Conservation (phyloP, 2,113 vertebrate species). For the Morphnarchus princeps region DNA sequence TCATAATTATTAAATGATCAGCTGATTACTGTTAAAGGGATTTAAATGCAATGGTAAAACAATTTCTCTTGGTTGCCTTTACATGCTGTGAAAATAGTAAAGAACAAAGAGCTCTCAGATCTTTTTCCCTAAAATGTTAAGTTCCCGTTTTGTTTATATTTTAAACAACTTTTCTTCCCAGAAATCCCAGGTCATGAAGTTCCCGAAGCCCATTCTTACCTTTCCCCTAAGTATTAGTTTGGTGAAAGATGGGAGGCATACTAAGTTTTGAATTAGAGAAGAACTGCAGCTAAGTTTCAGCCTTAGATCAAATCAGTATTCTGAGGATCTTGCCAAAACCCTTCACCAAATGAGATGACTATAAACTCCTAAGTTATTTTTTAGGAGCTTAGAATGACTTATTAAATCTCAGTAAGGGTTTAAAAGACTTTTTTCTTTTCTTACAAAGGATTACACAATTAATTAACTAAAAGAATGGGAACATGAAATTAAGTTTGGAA, state of each 20-base stretch:
- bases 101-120: neutral
- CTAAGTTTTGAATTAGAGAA: neutral
- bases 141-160: neutral
- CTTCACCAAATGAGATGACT: neutral
- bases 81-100: neutral
- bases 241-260: neutral
- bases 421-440: neutral
- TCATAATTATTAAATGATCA: neutral
- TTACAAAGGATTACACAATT: neutral
- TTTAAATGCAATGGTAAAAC: neutral
- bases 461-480: neutral
- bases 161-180: neutral
- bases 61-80: neutral
- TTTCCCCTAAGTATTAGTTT: neutral
- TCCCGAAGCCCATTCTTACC: neutral
- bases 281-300: neutral
- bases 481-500: neutral
- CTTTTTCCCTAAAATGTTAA: rapidly evolving
- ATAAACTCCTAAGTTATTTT: neutral
- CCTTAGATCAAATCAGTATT: neutral
- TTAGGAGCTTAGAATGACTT: neutral
- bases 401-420: neutral
- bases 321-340: neutral
- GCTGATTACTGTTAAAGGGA: neutral
- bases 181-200: neutral